Percentiles rank a stretch among this genome's conserved stretches.
Conservation (phyloP, 2,888 invertebrate genomes). For the Rosalia funebris region DNA sequence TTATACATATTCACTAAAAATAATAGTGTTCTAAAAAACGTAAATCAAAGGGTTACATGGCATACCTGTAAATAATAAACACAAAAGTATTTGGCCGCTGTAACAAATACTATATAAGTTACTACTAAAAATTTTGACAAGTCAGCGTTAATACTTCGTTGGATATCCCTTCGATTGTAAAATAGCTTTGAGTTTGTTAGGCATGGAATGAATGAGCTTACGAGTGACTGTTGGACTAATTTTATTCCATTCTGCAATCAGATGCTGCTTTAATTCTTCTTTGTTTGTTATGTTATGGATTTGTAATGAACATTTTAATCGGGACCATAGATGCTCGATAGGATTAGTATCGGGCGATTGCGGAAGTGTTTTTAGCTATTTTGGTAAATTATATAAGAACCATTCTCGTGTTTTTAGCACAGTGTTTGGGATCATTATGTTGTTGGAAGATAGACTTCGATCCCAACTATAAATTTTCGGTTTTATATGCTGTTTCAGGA, state of each 20-base stretch:
- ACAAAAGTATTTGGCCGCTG: not conserved
- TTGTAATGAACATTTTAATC: not conserved
- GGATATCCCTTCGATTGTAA: not conserved
- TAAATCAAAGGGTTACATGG: not conserved
- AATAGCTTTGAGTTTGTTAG: not conserved
- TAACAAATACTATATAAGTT: not conserved
- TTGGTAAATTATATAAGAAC: not conserved
- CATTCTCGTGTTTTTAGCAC: not conserved
- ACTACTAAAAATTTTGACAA: not conserved
- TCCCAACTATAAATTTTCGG: not conserved
- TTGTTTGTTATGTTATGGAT: not conserved
- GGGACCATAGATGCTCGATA: not conserved
- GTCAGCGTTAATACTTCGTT: not conserved
- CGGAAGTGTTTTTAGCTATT: not conserved
- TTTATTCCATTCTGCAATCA: not conserved
- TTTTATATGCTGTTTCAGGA: not conserved
- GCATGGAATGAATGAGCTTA: not conserved
- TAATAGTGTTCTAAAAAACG: no score
- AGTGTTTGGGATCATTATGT: not conserved
- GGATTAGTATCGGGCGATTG: not conserved
- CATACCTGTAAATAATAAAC: not conserved
- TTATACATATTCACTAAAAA: no score
- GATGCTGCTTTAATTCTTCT: not conserved
- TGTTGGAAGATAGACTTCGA: not conserved
- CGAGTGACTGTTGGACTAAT: not conserved